Percentiles rank a stretch among this genome's conserved stretches.
phyloP scores from a whole-genome alignment of 1,140 invertebrate genomes.

The Papilio aristodemus region DNA sequence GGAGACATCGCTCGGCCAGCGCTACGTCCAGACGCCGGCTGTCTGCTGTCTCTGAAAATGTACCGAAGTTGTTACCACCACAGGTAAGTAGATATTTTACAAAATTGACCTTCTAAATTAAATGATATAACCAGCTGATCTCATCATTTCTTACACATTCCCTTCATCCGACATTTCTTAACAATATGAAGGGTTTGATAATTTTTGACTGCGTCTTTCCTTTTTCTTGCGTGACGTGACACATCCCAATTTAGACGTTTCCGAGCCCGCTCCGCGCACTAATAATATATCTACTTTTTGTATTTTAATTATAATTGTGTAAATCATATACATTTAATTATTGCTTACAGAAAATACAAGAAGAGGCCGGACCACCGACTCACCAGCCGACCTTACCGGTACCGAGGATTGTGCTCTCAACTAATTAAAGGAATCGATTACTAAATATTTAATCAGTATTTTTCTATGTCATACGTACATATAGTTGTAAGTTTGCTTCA shows the following conservation, averaged over 20 bases:
- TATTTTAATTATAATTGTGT: neutral
- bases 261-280: too few species aligned
- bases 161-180: too few species aligned
- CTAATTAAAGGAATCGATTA: constrained; percentile 40
- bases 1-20: constrained; percentile 45
- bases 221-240: too few species aligned
- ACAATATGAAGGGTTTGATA: too few species aligned
- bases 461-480: too few species aligned
- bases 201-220: too few species aligned
- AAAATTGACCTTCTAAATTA: too few species aligned
- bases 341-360: constrained; percentile 20
- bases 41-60: constrained; percentile 57
- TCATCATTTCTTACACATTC: too few species aligned
- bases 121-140: too few species aligned
- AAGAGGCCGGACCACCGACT: constrained; percentile 4
- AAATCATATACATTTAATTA: neutral
- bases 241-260: too few species aligned
- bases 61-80: constrained; percentile 37
- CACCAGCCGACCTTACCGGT: constrained; percentile 33
- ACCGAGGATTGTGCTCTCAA: constrained; percentile 51
- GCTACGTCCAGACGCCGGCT: constrained; percentile 52
- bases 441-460: constrained; percentile 4
- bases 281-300: too few species aligned
- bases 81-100: neutral
- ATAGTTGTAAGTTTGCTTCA: neutral